phyloP scores from a whole-genome alignment of 2,113 vertebrate genomes.

The Gymnobelideus leadbeateri region DNA sequence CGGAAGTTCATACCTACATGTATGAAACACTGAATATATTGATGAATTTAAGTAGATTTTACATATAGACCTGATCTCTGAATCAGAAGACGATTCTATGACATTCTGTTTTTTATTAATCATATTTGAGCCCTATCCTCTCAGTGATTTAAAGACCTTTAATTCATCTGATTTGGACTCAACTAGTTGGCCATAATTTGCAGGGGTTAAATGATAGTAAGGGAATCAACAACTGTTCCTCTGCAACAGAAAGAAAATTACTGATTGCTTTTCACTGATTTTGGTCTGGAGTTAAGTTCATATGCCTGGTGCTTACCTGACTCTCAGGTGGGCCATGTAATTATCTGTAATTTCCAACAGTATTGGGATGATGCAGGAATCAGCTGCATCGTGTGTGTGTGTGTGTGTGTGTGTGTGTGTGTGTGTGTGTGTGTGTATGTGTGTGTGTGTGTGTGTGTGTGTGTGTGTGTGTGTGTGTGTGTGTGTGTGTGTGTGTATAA shows the following conservation, averaged over 20 bases:
- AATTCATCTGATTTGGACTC: not conserved
- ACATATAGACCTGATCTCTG: not conserved
- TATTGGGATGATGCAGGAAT: conserved; percentile 5
- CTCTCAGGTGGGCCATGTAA: conserved; percentile 19
- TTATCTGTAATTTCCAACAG: conserved; percentile 13
- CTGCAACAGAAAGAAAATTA: not conserved
- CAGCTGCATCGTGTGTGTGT: not conserved
- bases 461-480: not conserved
- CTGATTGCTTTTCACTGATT: not conserved
- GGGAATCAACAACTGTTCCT: not conserved
- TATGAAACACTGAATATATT: not conserved
- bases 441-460: not conserved
- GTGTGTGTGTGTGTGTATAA: not conserved
- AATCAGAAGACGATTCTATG: not conserved
- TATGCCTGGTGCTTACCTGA: not conserved
- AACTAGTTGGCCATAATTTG: not conserved
- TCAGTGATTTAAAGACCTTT: not conserved
- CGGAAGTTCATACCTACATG: not conserved
- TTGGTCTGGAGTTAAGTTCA: not conserved
- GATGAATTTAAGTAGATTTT: not conserved
- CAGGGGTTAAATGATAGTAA: not conserved
- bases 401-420: too few relatives aligned
- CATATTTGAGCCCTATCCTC: not conserved
- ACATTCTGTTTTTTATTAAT: not conserved
- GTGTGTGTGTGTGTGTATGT: not conserved